Conservation (phyloP, 2,888 invertebrate genomes). For the Agrilus cyanescens region DNA sequence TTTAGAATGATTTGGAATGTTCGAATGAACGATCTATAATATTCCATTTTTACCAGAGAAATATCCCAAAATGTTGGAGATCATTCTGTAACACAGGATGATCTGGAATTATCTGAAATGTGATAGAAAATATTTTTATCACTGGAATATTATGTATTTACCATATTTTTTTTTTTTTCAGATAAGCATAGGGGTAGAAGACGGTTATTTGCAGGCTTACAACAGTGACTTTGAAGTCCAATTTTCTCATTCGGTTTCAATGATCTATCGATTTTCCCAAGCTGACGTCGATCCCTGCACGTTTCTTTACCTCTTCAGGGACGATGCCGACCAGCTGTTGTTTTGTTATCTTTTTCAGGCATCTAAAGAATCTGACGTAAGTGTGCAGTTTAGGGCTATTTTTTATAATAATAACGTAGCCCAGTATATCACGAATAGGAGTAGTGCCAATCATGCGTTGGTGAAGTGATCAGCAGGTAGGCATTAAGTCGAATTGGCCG, state of each 20-base stretch:
- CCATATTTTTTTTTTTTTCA: conserved; percentile 33
- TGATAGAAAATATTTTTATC: neutral
- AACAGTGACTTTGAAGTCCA: conserved; percentile 60
- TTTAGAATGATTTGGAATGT: no score
- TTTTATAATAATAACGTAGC: no score
- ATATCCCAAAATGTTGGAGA: no score
- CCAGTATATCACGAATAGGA: no score
- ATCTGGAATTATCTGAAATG: no score
- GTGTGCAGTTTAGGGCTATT: no score
- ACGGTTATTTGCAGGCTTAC: conserved; percentile 55
- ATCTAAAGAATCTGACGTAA: conserved; percentile 54
- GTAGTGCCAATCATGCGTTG: no score
- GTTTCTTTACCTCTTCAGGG: conserved; percentile 62
- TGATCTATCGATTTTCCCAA: conserved; percentile 43
- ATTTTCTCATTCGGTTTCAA: conserved; percentile 50
- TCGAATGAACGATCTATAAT: no score
- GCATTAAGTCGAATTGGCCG: no score
- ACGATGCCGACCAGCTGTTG: conserved; percentile 58
- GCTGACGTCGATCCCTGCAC: conserved; percentile 36
- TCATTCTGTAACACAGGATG: no score
- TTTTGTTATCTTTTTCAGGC: conserved; percentile 65
- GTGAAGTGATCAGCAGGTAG: no score
- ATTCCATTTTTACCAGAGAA: no score
- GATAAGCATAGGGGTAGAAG: conserved; percentile 62
- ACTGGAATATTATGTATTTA: neutral